phyloP scores from a whole-genome alignment of 1,140 invertebrate species.

The Drosophila ambigua region DNA sequence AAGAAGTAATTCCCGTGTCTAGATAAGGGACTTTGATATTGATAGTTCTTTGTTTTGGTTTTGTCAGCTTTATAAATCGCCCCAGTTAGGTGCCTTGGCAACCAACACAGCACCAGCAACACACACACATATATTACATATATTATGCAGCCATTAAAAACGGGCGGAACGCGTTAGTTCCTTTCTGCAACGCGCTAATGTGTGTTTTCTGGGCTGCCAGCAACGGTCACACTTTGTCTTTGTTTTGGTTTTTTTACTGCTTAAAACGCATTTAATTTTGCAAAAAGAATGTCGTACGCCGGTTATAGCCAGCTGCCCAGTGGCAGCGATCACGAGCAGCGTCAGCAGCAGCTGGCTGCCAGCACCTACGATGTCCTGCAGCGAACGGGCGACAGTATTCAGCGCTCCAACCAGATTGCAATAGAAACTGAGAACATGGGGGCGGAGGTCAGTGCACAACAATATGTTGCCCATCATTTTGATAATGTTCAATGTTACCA shows the following conservation, averaged over 20 bases:
- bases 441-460: conserved; percentile 86
- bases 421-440: conserved; percentile 92
- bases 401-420: conserved; percentile 89
- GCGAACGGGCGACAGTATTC: conserved; percentile 57
- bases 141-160: conserved; percentile 10
- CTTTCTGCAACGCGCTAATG: background rate
- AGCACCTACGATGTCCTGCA: conserved; percentile 69
- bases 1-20: conserved; percentile 59
- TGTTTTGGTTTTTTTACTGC: conserved; percentile 30
- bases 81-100: conserved; percentile 36
- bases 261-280: conserved; percentile 23
- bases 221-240: conserved; percentile 22
- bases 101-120: background rate
- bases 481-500: background rate
- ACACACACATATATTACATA: too few relatives aligned
- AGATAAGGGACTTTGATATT: conserved; percentile 67
- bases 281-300: conserved; percentile 42
- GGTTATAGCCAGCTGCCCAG: conserved; percentile 68
- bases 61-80: conserved; percentile 68
- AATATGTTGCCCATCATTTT: background rate
- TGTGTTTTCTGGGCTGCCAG: background rate
- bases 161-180: conserved; percentile 11
- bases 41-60: conserved; percentile 55
- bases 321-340: conserved; percentile 49
- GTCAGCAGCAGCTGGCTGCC: conserved; percentile 59